Base-by-base conservation (phyloP, 2,797 vertebrate genomes). In the Carcharodon carcharias region DNA sequence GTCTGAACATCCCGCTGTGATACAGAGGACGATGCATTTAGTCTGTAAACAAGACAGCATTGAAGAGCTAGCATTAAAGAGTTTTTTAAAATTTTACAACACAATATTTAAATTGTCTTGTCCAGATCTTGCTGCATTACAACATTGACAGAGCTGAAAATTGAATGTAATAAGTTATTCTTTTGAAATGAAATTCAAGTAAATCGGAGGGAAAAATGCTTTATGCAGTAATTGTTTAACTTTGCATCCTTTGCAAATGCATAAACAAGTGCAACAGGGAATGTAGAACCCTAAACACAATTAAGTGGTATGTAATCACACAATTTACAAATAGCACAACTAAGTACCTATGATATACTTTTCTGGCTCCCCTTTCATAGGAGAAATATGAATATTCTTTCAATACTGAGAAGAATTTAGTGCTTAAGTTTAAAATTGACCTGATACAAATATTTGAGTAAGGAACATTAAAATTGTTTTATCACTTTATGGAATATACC, bases 1-100 rank as follows among this genome's bases (percentile, higher is more conserved):
- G 96, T 98, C 96, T 99, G 99, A 61, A 99, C 97, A 97, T 99
- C 98, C 96, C 97, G 98, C 97, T 99, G 99, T 87, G 98, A 97
- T 54, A 98, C 98, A 69, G 98, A 98, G 85, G 98, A 97, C 11
- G 98, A 97, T 87, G 98, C 98, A 97, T 97, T 98, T 96, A 97
- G 97, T 97, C 99, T 99, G 96, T 12, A 96, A 77, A 96, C 91
- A 63, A 61, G 69, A n/a, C 45, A 28, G 91, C 18, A 65, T 93
- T 35, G 18, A 61, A 91, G 28, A 92, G 35, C 14, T 16, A 92
- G 91, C 18, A 65, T 93, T 35, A 35, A 61, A 61, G 28, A 92
- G 35, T 14, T 16, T 63, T 7, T n/a, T 61, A n/a, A 92, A 63
- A 63, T n/a, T 18, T 92, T 63, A 6, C 89, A 92, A 92, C 23